Percentiles rank a stretch among this genome's conserved stretches.
These are phyloP conservation scores for Caenorhabditis sp. DNA, from an alignment of 2,888 invertebrate genomes.

Conservation along the genomic window DNA sequence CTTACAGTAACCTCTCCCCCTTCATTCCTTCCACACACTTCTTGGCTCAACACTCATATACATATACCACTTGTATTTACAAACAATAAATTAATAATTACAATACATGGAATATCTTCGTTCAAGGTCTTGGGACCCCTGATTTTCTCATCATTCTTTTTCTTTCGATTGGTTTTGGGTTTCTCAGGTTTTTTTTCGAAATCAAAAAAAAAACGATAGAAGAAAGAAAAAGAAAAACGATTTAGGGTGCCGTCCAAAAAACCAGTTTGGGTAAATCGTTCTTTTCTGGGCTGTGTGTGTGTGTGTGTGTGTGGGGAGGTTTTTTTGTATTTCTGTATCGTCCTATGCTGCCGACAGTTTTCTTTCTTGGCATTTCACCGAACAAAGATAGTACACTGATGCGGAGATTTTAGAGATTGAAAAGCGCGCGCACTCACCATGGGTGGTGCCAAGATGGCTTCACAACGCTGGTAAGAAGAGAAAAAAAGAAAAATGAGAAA, in stretches of 20 bases:
- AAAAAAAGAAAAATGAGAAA: slow-evolving; percentile 12
- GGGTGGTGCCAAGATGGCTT: slow-evolving; percentile 4
- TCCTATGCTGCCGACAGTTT: neutral
- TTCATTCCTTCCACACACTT: neutral
- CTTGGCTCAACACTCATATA: neutral
- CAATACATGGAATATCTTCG: neutral
- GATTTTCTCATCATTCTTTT: slow-evolving; percentile 10
- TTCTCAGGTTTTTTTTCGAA: slow-evolving; percentile 17
- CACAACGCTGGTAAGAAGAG: slow-evolving; percentile 7
- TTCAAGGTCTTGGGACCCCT: slow-evolving; percentile 1
- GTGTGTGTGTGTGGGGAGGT: neutral
- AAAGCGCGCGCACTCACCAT: neutral
- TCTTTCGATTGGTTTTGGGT: slow-evolving; percentile 8
- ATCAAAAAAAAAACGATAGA: slow-evolving; percentile 22
- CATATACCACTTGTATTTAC: neutral
- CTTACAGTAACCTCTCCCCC: neutral
- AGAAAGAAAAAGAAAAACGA: slow-evolving; percentile 12
- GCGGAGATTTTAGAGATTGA: slow-evolving; percentile 1
- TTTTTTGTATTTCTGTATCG: neutral
- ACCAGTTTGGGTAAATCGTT: slow-evolving; percentile 39
- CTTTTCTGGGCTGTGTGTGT: neutral
- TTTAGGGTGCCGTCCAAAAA: slow-evolving; percentile 15
- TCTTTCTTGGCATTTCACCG: slow-evolving; percentile 1
- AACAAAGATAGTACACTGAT: neutral
- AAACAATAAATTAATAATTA: slow-evolving; percentile 1